Conservation (phyloP, 92 coral and sea anemone species). For the Epizoanthus stellaris region DNA sequence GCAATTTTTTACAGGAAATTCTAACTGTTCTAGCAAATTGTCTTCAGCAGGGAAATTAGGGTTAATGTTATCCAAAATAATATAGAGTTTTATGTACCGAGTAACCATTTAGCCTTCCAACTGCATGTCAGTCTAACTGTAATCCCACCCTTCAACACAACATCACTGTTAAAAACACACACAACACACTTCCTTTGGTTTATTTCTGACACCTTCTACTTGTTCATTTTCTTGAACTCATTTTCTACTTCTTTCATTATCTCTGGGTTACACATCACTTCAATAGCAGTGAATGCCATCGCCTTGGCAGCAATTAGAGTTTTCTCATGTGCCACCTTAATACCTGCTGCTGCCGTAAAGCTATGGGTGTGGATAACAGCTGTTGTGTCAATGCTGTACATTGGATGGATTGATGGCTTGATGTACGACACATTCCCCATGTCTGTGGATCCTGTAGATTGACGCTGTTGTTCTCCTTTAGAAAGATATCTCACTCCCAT, state of each 20-base stretch:
- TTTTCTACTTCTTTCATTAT: slow-evolving; percentile 73
- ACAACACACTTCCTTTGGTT: neutral
- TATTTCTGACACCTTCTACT: neutral
- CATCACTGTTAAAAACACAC: too few relatives aligned
- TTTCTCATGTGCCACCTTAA: slow-evolving; percentile 72
- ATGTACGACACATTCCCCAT: slow-evolving; percentile 98
- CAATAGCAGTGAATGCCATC: slow-evolving; percentile 89
- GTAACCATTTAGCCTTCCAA: too few relatives aligned
- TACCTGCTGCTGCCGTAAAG: slow-evolving; percentile 80
- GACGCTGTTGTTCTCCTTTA: slow-evolving; percentile 68
- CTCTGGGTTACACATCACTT: slow-evolving; percentile 76
- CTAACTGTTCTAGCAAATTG: too few relatives aligned
- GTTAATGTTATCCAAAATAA: too few relatives aligned
- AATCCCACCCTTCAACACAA: too few relatives aligned
- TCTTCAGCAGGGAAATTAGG: too few relatives aligned
- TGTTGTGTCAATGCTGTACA: slow-evolving; percentile 72
- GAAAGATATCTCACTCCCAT: slow-evolving; percentile 75
- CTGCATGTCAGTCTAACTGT: too few relatives aligned
- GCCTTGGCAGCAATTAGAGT: slow-evolving; percentile 81
- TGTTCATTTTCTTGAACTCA: slow-evolving; percentile 62
- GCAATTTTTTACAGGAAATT: too few relatives aligned
- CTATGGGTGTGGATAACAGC: slow-evolving; percentile 81
- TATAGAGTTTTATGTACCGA: too few relatives aligned
- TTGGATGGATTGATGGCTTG: slow-evolving; percentile 96
- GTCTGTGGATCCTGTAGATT: slow-evolving; percentile 89